Base-by-base conservation (phyloP, 1,140 invertebrate genomes). In the Lerema accius region DNA sequence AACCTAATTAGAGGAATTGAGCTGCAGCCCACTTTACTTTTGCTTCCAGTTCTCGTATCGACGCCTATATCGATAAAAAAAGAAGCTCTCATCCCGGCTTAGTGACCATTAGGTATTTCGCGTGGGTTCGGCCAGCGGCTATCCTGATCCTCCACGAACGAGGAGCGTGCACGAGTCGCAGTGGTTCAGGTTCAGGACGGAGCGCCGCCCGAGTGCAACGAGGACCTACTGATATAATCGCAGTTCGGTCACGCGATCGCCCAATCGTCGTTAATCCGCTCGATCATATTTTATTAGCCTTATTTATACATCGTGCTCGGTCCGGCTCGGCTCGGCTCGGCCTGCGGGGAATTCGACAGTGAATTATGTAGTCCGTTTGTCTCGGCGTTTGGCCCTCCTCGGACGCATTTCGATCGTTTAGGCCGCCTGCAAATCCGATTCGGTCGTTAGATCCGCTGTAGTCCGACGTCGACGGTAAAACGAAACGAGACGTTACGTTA, bases 311-410 rank as follows among this genome's bases (percentile, higher is more conserved):
- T 16, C 17, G 19, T 0, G 14, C 17, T 46, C 17, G 46, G n/a
- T 5, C 2, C 23, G n/a, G n/a, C n/a, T n/a, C n/a, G n/a, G n/a
- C n/a, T n/a, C n/a, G n/a, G n/a, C n/a, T n/a, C n/a, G 46, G 35
- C 53, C 53, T n/a, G 53, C n/a, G 26, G 53, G 40, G 53, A 56
- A 56, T 45, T 43, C 43, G 32, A 17, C 42, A 37, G 42, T 46
- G 16, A 58, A 58, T 58, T 58, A 58, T 58, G 42, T 58, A 46
- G 55, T 46, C 53, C 23, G 53, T 46, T 58, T 42, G 53, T 58
- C 53, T 35, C 40, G 14, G 28, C 14, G 28, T 50, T 7, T 14
- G n/a, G 28, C 15, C 14, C 17, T 1, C 14, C n/a, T n/a, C 26
- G 6, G 15, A 4, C 46, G 19, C 48, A 50, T 56, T 56, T 56